A percentile compares a stretch with the other conserved stretches of the same genome.
Conservation (phyloP, 1,140 invertebrate genomes). For the Drosophila ambigua region DNA sequence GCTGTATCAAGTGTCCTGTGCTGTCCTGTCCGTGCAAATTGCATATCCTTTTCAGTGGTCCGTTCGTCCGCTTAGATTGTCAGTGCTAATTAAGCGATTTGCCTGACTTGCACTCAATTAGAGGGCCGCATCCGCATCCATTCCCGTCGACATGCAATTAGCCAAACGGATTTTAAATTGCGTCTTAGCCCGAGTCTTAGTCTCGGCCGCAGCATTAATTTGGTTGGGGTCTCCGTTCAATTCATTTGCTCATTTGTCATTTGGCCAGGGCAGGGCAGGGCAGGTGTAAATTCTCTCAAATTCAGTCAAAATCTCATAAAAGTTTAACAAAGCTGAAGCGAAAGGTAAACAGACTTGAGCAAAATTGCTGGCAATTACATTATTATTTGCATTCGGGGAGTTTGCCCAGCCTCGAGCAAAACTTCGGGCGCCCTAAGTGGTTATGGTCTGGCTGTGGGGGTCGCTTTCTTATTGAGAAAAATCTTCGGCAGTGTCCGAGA, state of each 20-base stretch:
- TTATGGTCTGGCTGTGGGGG: slow-evolving; percentile 33
- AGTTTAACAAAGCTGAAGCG: slow-evolving; percentile 34
- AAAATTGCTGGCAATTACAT: slow-evolving; percentile 72
- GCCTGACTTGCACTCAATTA: slow-evolving; percentile 73
- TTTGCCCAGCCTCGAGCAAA: slow-evolving; percentile 32
- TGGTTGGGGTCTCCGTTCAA: slow-evolving; percentile 19
- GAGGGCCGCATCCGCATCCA: slow-evolving; percentile 9
- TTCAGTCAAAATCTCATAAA: slow-evolving; percentile 54
- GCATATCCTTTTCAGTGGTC: slow-evolving; percentile 58
- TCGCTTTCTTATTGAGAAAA: slow-evolving; percentile 59
- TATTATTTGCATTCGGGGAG: slow-evolving; percentile 74
- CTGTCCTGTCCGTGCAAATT: slow-evolving; percentile 55
- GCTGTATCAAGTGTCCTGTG: slow-evolving; percentile 38
- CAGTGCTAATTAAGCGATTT: slow-evolving; percentile 65
- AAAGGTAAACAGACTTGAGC: slow-evolving; percentile 34
- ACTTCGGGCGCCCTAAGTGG: slow-evolving; percentile 53
- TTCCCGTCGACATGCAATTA: slow-evolving; percentile 59
- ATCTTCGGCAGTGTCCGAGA: slow-evolving; percentile 51
- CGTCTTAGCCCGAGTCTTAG: not conserved
- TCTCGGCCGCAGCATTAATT: not conserved
- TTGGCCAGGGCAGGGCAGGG: not conserved
- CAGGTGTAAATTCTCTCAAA: slow-evolving; percentile 70
- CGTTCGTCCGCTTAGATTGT: slow-evolving; percentile 49
- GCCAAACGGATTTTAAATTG: slow-evolving; percentile 37
- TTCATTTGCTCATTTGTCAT: slow-evolving; percentile 52